Conservation (phyloP, 2,797 vertebrate genomes). For the Phoeniculus purpureus region DNA sequence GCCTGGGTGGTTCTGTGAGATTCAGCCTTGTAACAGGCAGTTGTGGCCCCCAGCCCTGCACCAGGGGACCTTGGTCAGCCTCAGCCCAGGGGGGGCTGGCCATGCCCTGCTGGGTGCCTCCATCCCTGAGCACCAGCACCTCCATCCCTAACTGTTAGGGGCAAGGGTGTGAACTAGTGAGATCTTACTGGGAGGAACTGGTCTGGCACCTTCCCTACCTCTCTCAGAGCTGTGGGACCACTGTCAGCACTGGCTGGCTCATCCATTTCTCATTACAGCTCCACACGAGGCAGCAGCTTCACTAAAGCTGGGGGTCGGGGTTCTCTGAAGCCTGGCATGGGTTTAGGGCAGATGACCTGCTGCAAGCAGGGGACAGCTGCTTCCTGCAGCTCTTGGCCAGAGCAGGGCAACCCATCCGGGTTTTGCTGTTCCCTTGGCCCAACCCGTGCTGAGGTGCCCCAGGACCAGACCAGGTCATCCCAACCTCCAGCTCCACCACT, state of each 20-base stretch:
- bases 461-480: too few relatives aligned
- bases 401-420: fast-evolving
- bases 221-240: fast-evolving
- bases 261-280: neutral
- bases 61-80: neutral
- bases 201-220: neutral
- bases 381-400: neutral
- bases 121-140: neutral
- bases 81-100: neutral
- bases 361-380: neutral
- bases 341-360: fast-evolving
- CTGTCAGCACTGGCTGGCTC: neutral
- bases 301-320: fast-evolving
- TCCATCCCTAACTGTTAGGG: fast-evolving
- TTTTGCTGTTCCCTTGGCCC: neutral
- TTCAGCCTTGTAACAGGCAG: neutral
- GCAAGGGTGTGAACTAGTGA: neutral
- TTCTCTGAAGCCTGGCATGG: neutral
- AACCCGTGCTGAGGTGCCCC: too few relatives aligned
- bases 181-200: neutral
- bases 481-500: fast-evolving
- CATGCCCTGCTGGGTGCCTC: too few relatives aligned
- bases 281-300: fast-evolving
- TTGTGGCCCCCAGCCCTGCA: neutral
- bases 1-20: too few relatives aligned